Base-by-base conservation (phyloP, 1,140 invertebrate species). In the Conus ventricosus region DNA sequence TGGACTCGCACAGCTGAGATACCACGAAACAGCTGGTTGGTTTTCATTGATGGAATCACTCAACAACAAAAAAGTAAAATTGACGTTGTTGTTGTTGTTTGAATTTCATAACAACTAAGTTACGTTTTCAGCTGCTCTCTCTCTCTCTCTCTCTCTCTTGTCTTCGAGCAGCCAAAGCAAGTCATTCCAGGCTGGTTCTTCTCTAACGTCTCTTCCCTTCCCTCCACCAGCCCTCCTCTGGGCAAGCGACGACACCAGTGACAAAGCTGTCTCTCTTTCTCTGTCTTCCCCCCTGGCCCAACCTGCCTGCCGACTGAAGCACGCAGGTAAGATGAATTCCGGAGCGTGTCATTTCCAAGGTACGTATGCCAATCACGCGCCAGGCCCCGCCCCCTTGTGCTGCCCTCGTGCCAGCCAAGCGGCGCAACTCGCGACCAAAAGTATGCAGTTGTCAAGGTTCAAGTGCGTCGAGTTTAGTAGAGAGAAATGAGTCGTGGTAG, bases 321-420 rank as follows among this genome's bases (percentile, higher is more conserved):
- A 25, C 25, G 39, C 76, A 27, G 11, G 76, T 78, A 60, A 78
- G 23, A 78, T 39, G 27, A 81, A 53, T 54, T 81, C 51, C 17
- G 80, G 51, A 81, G 39, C 80, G 80, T 81, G 80, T 81, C 51
- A 51, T 81, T 81, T 81, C 80, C 27, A 51, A 81, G 39, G 80
- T 54, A 51, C 80, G 80, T 54, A 81, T 81, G 80, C 80, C 80
- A 81, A 81, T 81, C 80, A 81, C 80, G 80, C 39, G 80, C 39
- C 80, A 23, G 17, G 80, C 51, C 20, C 80, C 80, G 80, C 80
- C 80, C 80, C 80, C 51, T 81, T 51, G 80, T 81, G 80, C 80
- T 11, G 80, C 7, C 51, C 80, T 81, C 80, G 80, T 81, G 80
- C 80, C 80, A 53, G 51, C 80, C 80, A 81, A 81, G 80, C 80